Evolutionary conservation across 2,797 vertebrate species (phyloP).

Genomic region (Botia almorhae): DNA sequence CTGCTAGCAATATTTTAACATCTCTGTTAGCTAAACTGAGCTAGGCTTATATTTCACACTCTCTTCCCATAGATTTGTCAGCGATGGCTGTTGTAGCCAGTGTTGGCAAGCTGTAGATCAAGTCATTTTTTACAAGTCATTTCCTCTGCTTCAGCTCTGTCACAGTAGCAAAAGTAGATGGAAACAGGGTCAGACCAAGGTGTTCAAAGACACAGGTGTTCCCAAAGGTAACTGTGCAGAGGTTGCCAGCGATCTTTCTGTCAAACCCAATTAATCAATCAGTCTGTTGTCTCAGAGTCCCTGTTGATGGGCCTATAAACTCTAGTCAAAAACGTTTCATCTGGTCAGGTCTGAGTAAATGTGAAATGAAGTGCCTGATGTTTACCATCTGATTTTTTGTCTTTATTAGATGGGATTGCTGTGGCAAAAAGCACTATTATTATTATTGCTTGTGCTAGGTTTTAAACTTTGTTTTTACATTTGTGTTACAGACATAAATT

Average conservation of each 20-base stretch:
- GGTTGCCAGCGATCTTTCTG: conserved; percentile 67
- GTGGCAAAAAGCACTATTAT: background rate
- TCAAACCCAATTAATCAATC: conserved; percentile 78
- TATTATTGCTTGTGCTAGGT: background rate
- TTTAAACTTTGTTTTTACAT: background rate
- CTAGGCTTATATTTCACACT: background rate
- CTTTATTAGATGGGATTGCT: background rate
- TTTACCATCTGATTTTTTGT: conserved; percentile 44
- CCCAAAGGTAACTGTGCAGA: conserved; percentile 71
- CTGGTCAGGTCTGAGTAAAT: conserved; percentile 67
- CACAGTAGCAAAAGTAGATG: conserved; percentile 63
- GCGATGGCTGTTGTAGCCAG: conserved; percentile 60
- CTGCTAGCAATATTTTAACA: background rate
- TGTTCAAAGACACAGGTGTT: conserved; percentile 78
- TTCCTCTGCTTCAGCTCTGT: conserved; percentile 55
- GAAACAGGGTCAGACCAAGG: conserved; percentile 68
- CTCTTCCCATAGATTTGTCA: background rate
- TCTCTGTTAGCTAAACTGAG: background rate
- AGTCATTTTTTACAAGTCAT: conserved; percentile 65
- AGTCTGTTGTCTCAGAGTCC: conserved; percentile 70
- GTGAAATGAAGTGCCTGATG: conserved; percentile 68
- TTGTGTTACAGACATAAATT: background rate
- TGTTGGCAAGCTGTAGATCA: conserved; percentile 72
- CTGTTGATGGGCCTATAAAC: conserved; percentile 63
- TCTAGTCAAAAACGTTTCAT: conserved; percentile 59